A percentile compares a stretch with the other conserved stretches of the same genome.
Conservation (phyloP, 1,140 invertebrate species). For the Drosophila fuyamai region DNA sequence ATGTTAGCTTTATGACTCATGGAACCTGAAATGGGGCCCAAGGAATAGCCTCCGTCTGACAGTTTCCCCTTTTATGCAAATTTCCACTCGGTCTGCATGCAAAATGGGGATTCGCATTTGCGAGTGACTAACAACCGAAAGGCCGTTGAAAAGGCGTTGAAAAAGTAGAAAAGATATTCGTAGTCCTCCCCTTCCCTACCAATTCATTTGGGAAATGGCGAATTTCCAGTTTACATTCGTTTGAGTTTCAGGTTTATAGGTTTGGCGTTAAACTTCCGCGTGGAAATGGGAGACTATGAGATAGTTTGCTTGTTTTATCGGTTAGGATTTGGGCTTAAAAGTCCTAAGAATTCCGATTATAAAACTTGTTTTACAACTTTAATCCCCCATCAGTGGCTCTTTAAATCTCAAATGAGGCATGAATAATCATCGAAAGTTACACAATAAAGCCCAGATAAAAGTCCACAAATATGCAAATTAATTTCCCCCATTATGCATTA, state of each 20-base stretch:
- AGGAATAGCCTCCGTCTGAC: neutral
- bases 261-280: slow-evolving; percentile 5
- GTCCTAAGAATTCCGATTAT: neutral
- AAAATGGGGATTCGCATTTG: slow-evolving; percentile 17
- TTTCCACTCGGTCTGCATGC: slow-evolving; percentile 34
- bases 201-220: slow-evolving; percentile 38
- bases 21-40: slow-evolving; percentile 1
- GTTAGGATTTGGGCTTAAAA: neutral
- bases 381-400: neutral
- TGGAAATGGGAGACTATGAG: neutral
- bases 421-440: neutral
- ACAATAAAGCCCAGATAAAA: neutral
- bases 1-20: slow-evolving; percentile 34
- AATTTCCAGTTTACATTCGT: slow-evolving; percentile 24
- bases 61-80: slow-evolving; percentile 24
- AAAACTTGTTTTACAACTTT: neutral
- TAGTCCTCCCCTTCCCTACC: neutral
- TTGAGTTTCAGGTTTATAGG: slow-evolving; percentile 11
- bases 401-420: neutral
- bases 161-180: slow-evolving; percentile 7
- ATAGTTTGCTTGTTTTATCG: neutral
- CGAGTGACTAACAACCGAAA: slow-evolving; percentile 7
- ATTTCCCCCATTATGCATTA: slow-evolving; percentile 27
- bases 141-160: slow-evolving; percentile 18
- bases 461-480: slow-evolving; percentile 8